Conservation (phyloP, 2,888 invertebrate species). For the Lissonota sp. region DNA sequence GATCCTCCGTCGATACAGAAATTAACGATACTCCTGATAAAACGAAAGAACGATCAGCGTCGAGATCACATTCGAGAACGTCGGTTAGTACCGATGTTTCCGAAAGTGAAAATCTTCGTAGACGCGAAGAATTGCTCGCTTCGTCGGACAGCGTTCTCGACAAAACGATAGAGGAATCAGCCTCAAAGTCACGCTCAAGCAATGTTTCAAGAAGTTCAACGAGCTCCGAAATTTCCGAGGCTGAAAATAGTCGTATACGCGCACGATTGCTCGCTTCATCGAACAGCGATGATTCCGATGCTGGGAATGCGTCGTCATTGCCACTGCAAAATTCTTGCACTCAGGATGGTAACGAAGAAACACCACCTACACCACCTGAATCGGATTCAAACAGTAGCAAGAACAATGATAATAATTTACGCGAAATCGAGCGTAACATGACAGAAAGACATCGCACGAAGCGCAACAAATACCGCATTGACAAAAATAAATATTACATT, state of each 20-base stretch:
- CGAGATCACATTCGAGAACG: background rate
- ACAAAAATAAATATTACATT: constrained; percentile 67
- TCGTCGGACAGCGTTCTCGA: no score
- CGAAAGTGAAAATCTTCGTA: background rate
- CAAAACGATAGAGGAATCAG: background rate
- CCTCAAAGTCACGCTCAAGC: background rate
- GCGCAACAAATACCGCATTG: constrained; percentile 62
- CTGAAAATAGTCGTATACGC: background rate
- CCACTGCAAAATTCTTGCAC: background rate
- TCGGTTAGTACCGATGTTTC: no score
- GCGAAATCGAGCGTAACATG: background rate
- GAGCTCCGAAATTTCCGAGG: background rate
- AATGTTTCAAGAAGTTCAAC: background rate
- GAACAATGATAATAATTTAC: background rate
- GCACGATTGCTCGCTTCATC: constrained; percentile 21
- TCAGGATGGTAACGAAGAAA: constrained; percentile 26
- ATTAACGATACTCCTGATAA: background rate
- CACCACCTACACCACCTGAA: constrained; percentile 41
- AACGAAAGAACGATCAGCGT: no score
- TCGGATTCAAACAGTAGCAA: constrained; percentile 52
- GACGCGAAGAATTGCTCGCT: no score
- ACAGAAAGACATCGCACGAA: constrained; percentile 47
- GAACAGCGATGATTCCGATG: constrained; percentile 55
- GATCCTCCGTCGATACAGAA: constrained; percentile 6
- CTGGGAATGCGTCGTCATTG: constrained; percentile 4